Conservation (phyloP, 2,797 vertebrate genomes). For the Choloepus didactylus region DNA sequence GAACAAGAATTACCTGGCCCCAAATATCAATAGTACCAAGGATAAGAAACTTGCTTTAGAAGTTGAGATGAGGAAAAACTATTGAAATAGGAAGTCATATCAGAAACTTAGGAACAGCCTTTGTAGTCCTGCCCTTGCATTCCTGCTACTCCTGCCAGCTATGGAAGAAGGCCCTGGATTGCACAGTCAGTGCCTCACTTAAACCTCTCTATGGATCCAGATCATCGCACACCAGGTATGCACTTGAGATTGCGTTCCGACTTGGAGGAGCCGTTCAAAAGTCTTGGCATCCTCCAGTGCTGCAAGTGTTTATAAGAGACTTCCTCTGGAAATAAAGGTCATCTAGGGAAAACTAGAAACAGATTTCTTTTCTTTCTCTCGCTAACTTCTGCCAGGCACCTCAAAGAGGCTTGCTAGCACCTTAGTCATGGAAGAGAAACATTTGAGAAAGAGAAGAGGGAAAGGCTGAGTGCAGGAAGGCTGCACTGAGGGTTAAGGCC, state of each 20-base stretch:
- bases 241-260: not conserved
- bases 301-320: constrained; percentile 68
- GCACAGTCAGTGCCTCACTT: not conserved
- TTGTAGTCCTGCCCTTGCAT: not conserved
- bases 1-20: not conserved
- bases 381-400: constrained; percentile 19
- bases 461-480: not conserved
- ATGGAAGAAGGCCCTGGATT: not conserved
- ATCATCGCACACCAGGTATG: constrained; percentile 7
- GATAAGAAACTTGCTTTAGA: not conserved
- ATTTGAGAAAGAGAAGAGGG: not conserved
- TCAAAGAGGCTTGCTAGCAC: constrained; percentile 22
- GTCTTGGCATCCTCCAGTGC: not conserved
- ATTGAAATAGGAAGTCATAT: not conserved
- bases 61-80: not conserved
- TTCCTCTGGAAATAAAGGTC: constrained; percentile 70
- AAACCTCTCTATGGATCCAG: constrained; percentile 50
- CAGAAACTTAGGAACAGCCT: constrained; percentile 16
- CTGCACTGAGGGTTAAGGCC: not conserved
- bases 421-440: constrained; percentile 11
- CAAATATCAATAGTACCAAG: not conserved
- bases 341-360: constrained; percentile 65
- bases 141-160: not conserved
- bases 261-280: constrained; percentile 52
- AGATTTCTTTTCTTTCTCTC: constrained; percentile 49